These are phyloP conservation scores for Bothrops jararaca DNA, from an alignment of 2,113 vertebrate genomes.

Conservation along the genomic window DNA sequence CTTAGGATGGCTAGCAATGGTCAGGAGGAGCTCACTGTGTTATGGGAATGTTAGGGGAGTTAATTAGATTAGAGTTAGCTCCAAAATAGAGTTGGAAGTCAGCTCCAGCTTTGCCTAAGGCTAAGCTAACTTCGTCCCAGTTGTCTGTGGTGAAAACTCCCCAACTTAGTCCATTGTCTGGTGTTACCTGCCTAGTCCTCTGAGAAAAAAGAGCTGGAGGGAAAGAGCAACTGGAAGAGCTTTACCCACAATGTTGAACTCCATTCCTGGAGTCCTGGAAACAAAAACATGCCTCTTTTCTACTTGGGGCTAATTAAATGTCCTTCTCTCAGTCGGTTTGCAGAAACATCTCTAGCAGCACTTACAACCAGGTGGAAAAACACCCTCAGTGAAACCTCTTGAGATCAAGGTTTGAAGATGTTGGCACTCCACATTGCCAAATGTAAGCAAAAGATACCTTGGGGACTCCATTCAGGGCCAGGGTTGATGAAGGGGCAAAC, in stretches of 20 bases:
- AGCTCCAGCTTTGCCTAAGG: neutral
- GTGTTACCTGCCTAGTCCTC: neutral
- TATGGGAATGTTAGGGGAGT: neutral
- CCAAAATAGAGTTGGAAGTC: neutral
- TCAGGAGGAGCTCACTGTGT: neutral
- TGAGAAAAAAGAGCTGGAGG: neutral
- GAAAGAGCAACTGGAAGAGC: neutral
- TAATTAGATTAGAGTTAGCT: neutral
- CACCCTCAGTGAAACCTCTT: neutral
- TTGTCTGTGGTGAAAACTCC: neutral
- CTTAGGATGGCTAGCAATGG: neutral
- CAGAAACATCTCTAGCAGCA: neutral
- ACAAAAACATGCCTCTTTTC: neutral
- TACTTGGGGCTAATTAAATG: neutral
- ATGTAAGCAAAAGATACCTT: neutral
- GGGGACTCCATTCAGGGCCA: no score
- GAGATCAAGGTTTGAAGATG: neutral
- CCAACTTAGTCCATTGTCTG: neutral
- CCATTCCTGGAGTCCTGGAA: neutral
- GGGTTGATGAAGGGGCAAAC: neutral
- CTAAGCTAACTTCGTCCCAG: neutral
- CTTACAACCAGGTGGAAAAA: neutral
- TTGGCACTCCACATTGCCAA: neutral
- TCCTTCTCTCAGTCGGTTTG: neutral
- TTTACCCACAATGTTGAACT: neutral